Evolutionary conservation across 2,888 invertebrate species (phyloP).

Genomic region (Calliphora vomitoria): DNA sequence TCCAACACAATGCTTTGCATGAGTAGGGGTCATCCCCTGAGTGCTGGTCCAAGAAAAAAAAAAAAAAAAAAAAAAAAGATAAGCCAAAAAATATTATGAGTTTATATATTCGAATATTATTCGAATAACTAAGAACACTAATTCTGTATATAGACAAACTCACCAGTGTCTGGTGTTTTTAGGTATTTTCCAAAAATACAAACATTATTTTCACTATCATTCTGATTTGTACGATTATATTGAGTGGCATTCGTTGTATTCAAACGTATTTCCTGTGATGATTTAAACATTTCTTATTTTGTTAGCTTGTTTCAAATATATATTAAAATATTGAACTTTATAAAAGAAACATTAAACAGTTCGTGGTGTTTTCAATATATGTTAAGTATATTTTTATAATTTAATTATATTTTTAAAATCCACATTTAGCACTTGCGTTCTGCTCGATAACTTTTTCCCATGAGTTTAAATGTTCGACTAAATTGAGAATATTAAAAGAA

Average conservation of each 20-base stretch:
- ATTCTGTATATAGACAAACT: conserved; percentile 73
- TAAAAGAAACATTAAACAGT: conserved; percentile 1
- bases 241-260: conserved; percentile 76
- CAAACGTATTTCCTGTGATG: conserved; percentile 83
- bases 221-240: conserved; percentile 29
- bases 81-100: no score
- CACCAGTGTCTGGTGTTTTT: conserved; percentile 83
- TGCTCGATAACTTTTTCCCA: conserved; percentile 57
- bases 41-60: no score
- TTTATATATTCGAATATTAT: no score
- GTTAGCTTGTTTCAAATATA: conserved; percentile 10
- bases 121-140: not conserved
- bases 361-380: not conserved
- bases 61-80: no score
- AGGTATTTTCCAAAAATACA: conserved; percentile 83
- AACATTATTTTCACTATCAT: conserved; percentile 76
- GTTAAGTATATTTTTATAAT: conserved; percentile 14
- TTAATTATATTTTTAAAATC: conserved; percentile 19
- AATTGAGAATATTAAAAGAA: conserved; percentile 63
- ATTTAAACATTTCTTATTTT: conserved; percentile 81
- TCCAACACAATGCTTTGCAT: no score
- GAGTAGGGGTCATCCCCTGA: no score
- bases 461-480: conserved; percentile 63
- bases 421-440: conserved; percentile 43
- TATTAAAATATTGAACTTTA: conserved; percentile 21